Base-by-base conservation (phyloP, 2,888 invertebrate species). In the Diplolepis rosae region DNA sequence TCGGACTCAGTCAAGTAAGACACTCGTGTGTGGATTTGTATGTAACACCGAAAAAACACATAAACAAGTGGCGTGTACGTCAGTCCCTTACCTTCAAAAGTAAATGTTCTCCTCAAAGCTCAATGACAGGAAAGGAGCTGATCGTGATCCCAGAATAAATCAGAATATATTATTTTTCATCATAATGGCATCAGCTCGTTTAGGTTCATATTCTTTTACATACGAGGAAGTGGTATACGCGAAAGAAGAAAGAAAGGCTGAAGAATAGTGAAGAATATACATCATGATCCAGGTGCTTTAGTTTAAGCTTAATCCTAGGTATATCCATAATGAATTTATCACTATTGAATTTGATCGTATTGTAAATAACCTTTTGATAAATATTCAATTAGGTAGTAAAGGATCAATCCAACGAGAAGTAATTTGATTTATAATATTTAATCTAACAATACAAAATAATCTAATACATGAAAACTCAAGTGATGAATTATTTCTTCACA, bases 41-140 rank as follows among this genome's bases (percentile, higher is more conserved):
- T 85, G 84, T 84, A 88, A 88, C 88, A 88, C 85, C 88, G 86
- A 88, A 86, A n/a, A n/a, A 88, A 88, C 88, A 88, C 86, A 88
- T 84, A 88, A 84, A 87, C 84, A 88, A 88, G 86, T 87, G 88
- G 87, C 87, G 87, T 88, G 84, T 88, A 88, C 87, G 85, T 88
- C 88, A 86, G 84, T 87, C 88, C 88, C 89, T 89, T 89, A 89
- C 89, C 89, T 89, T 89, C 87, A 89, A 89, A 88, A 89, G 88
- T 89, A 89, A 89, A 87, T 87, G 88, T 88, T 88, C 89, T 89
- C 89, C 88, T 88, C 89, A 89, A 89, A 88, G 89, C 85, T 89
- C 87, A 89, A 88, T 86, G 88, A 86, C 89, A 89, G 88, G 89
- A 89, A 89, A 89, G 89, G 87, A 89, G 86, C 89, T 89, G 88